A percentile compares a stretch with the other conserved stretches of the same genome.
phyloP scores from a whole-genome alignment of 1,140 invertebrate species.

The Euwallacea similis region DNA sequence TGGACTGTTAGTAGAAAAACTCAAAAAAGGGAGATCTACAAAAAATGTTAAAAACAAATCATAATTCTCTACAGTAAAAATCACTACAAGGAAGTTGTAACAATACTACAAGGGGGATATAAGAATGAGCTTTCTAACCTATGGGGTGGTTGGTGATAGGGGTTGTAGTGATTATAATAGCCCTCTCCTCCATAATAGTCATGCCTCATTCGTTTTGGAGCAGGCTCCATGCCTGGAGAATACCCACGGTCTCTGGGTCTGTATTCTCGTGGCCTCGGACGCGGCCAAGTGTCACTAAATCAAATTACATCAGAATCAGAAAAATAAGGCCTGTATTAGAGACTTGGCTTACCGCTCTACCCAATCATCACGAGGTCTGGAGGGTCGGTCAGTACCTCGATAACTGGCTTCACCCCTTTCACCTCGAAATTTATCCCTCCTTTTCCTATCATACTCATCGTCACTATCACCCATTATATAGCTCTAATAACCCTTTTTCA shows the following conservation, averaged over 20 bases:
- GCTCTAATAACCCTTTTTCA: background rate
- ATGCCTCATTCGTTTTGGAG: conserved; percentile 79
- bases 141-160: conserved; percentile 54
- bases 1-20: conserved; percentile 8
- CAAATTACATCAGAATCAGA: background rate
- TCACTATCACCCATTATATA: conserved; percentile 81
- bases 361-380: conserved; percentile 75
- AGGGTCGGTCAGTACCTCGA: conserved; percentile 71
- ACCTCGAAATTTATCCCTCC: conserved; percentile 85
- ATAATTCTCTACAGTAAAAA: background rate
- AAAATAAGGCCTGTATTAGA: background rate
- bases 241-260: conserved; percentile 63
- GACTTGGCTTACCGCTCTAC: conserved; percentile 61
- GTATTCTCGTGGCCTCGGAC: conserved; percentile 68
- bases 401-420: conserved; percentile 81
- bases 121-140: conserved; percentile 40
- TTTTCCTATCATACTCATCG: conserved; percentile 87
- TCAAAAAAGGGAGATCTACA: conserved; percentile 5
- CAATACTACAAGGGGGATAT: conserved; percentile 19
- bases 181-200: conserved; percentile 55
- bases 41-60: conserved; percentile 10
- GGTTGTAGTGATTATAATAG: conserved; percentile 61
- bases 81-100: conserved; percentile 2
- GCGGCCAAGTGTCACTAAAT: conserved; percentile 61
- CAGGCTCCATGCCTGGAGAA: conserved; percentile 80